A percentile compares a stretch with the other conserved stretches of the same genome.
Evolutionary conservation across 2,797 vertebrate genomes (phyloP).

Genomic region (Prionace glauca): DNA sequence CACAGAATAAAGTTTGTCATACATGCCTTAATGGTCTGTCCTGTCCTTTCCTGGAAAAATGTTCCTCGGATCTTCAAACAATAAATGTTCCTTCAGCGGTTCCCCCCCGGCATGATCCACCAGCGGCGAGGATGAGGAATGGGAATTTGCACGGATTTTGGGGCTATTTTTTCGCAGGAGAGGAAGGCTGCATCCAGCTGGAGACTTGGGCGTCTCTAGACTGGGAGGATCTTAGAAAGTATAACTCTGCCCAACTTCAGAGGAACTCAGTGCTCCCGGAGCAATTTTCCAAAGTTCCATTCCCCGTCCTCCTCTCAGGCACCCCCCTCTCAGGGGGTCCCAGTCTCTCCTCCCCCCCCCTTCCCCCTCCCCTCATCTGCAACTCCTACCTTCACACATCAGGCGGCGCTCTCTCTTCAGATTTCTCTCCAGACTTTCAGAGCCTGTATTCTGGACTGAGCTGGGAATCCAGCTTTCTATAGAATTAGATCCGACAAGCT

Average conservation of each 20-base stretch:
- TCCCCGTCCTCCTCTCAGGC: background rate
- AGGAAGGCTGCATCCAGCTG: background rate
- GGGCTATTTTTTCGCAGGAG: background rate
- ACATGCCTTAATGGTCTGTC: background rate
- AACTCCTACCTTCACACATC: background rate
- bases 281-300: background rate
- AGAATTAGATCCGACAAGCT: background rate
- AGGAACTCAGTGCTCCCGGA: background rate
- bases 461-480: background rate
- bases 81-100: background rate
- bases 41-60: background rate
- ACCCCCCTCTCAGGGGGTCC: background rate
- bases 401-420: background rate
- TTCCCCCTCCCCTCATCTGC: no score
- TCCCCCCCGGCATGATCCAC: background rate
- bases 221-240: background rate
- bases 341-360: background rate
- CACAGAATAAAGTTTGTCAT: background rate
- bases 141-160: background rate
- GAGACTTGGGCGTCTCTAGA: conserved; percentile 4
- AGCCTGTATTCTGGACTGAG: background rate
- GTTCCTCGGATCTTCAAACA: background rate
- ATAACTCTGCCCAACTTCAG: background rate
- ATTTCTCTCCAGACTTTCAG: background rate
- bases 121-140: background rate